These are phyloP conservation scores for Danio tinwini DNA, from an alignment of 2,797 vertebrate species.

Conservation along the genomic window DNA sequence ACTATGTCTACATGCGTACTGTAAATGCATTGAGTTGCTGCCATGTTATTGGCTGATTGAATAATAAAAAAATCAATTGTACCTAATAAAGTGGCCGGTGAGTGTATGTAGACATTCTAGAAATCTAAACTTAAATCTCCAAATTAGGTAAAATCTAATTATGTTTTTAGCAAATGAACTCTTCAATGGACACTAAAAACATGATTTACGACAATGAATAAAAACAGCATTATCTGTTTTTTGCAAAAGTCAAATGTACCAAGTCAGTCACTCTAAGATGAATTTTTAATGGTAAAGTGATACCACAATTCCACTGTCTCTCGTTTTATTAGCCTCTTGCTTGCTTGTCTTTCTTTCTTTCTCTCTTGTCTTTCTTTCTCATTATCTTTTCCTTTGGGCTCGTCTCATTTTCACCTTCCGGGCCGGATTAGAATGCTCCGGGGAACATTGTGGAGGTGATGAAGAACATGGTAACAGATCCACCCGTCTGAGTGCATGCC, in stretches of 20 bases:
- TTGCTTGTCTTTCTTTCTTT: slow-evolving; percentile 45
- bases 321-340: slow-evolving; percentile 46
- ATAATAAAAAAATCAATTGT: too few relatives aligned
- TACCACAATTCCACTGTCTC: slow-evolving; percentile 65
- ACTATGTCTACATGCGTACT: too few relatives aligned
- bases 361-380: slow-evolving; percentile 47
- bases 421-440: slow-evolving; percentile 48
- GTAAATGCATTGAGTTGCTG: too few relatives aligned
- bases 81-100: too few relatives aligned
- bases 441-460: slow-evolving; percentile 57
- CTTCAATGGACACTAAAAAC: too few relatives aligned
- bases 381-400: slow-evolving; percentile 30
- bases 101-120: too few relatives aligned
- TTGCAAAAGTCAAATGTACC: slow-evolving; percentile 42
- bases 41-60: too few relatives aligned
- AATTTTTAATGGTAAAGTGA: slow-evolving; percentile 82
- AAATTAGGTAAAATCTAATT: too few relatives aligned
- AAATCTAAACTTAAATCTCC: too few relatives aligned
- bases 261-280: slow-evolving; percentile 69
- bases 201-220: too few relatives aligned
- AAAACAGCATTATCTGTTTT: too few relatives aligned
- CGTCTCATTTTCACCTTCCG: slow-evolving; percentile 64
- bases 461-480: slow-evolving; percentile 64
- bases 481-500: slow-evolving; percentile 55
- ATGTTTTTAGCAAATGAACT: too few relatives aligned